Evolutionary conservation across 1,140 invertebrate genomes (phyloP), one percentile per base, ranked within the genome.

Genomic region (Drosophila bifasciata): DNA sequence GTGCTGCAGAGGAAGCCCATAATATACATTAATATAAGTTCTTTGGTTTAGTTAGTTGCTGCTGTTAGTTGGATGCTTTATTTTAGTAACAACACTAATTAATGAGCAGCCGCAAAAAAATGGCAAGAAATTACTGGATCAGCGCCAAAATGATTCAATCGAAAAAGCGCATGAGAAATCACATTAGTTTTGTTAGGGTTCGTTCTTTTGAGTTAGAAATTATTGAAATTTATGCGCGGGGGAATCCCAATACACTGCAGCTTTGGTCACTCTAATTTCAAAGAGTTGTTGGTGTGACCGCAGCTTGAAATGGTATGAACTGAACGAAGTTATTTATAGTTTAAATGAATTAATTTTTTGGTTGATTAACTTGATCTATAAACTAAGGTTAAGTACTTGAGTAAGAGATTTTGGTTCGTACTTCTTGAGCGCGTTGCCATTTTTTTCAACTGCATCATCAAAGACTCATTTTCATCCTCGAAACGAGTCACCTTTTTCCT

Each of bases 391-490:
- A 48, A 17, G 43, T 68, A 68, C 43, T 68, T 68, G n/a, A 68
- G 23, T 55, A 32, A 41, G 36, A 32, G 39, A 19, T 49, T 81
- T 88, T 71, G 43, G 64, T 79, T 74, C 94, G 92, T 95, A 95
- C 95, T 95, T 95, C 94, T 95, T 92, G 95, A 94, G 93, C 95
- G 95, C 90, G 94, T 95, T 92, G 96, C 96, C 96, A 98, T 96
- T 95, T 97, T 98, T 94, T 97, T 97, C 89, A 98, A 94, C 93
- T 98, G 97, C 92, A 97, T 93, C 91, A 96, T 95, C 92, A 98
- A 93, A 59, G 96, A 96, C 92, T 98, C 97, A 93, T 98, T 98
- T 93, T 98, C 97, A 92, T 98, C 96, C 93, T 98, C 97, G 86
- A 98, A 94, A 70, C 96, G 94, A 70, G 95, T 95, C 73, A 96